Percentiles rank a stretch among this genome's conserved stretches.
phyloP scores from a whole-genome alignment of 1,140 invertebrate genomes.

The Zaprionus africanus region DNA sequence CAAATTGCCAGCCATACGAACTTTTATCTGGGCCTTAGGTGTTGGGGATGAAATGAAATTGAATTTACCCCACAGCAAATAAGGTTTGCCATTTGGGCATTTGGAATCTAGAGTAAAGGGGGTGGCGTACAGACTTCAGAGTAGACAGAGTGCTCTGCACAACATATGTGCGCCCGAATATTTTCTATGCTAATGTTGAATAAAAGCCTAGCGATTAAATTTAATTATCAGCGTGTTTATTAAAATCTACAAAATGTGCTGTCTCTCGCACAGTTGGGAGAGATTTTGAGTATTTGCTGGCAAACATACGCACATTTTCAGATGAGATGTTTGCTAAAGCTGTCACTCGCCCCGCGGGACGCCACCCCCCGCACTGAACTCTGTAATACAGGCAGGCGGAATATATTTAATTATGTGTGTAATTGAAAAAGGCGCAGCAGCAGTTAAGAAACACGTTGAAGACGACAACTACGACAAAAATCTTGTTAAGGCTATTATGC shows the following conservation, averaged over 20 bases:
- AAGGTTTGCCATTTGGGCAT: conserved; percentile 53
- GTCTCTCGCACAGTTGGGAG: conserved; percentile 70
- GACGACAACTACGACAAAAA: conserved; percentile 26
- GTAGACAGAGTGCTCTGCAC: conserved; percentile 1
- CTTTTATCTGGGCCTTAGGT: conserved; percentile 47
- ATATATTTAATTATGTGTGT: conserved; percentile 81
- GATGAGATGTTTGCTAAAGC: conserved; percentile 33
- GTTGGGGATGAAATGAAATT: conserved; percentile 51
- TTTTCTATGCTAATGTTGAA: conserved; percentile 64
- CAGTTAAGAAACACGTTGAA: conserved; percentile 62
- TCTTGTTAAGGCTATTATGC: conserved; percentile 62
- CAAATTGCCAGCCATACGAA: conserved; percentile 41
- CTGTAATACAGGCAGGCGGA: conserved; percentile 35
- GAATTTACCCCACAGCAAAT: conserved; percentile 73
- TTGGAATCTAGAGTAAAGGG: not conserved
- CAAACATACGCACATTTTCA: conserved; percentile 17
- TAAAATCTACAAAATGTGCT: conserved; percentile 73
- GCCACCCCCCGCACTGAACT: conserved; percentile 32
- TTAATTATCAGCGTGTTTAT: conserved; percentile 77
- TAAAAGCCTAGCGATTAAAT: conserved; percentile 75
- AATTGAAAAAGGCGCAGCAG: conserved; percentile 79
- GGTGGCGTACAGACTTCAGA: not conserved
- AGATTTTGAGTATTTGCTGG: conserved; percentile 63
- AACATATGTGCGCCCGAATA: conserved; percentile 46
- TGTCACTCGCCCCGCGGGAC: conserved; percentile 33